phyloP scores from a whole-genome alignment of 2,797 vertebrate species.

The Manis javanica region DNA sequence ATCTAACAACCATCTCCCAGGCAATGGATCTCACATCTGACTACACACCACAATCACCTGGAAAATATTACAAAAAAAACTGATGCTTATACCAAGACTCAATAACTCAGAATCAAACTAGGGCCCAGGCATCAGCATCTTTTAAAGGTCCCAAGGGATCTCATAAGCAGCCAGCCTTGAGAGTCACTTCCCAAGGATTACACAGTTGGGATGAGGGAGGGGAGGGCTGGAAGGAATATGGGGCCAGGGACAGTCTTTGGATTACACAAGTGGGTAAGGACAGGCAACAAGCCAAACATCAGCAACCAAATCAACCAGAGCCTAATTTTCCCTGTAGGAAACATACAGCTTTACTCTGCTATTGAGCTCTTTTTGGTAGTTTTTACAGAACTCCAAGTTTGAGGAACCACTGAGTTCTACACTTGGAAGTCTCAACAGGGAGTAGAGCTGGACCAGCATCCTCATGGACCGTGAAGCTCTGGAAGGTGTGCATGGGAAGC shows the following conservation, averaged over 20 bases:
- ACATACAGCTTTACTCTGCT: background rate
- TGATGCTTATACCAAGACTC: background rate
- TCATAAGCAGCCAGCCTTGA: background rate
- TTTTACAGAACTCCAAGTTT: background rate
- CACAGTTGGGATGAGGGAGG: background rate
- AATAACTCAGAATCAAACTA: background rate
- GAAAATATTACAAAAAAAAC: background rate
- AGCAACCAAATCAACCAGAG: background rate
- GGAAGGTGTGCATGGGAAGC: background rate
- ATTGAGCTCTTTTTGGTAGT: background rate
- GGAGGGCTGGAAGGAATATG: background rate
- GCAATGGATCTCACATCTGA: background rate
- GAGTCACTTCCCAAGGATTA: background rate
- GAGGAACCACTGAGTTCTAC: background rate
- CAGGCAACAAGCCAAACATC: background rate
- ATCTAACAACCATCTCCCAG: background rate
- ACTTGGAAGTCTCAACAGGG: background rate
- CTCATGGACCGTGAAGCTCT: background rate
- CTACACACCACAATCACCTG: background rate
- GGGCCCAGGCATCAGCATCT: background rate
- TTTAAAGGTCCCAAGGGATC: background rate
- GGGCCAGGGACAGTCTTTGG: too few relatives aligned
- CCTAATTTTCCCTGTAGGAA: background rate
- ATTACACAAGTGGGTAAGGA: background rate
- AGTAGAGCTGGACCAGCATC: background rate